Evolutionary conservation across 2,888 invertebrate species (phyloP), one percentile per base, ranked within the genome.

Genomic region (Cheilosia grossa): DNA sequence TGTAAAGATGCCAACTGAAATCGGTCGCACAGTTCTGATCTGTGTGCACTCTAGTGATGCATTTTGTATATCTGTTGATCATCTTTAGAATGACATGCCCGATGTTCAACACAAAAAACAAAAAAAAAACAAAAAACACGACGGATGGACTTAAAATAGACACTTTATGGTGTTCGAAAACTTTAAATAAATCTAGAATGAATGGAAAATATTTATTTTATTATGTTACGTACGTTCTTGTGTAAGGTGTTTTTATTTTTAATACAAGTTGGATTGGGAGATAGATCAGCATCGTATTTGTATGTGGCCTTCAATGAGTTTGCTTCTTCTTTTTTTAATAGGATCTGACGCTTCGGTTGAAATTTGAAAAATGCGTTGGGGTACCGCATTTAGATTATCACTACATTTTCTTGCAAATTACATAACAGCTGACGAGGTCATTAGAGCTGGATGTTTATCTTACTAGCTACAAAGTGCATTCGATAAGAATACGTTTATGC

Each of bases 91-190:
- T 73, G 67, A 67, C 78, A 78, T 82, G 66, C 56, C 66, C 42
- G 58, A 51, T 82, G 72, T 64, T 77, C 58, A 53, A n/a, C 21
- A 66, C 40, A 0, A 27, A 27, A 27, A 73, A 24, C 42, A 15
- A 24, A 17, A 56, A 59, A 47, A 63, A 73, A 24, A 49, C n/a
- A 27, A 5, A 6, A 27, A 27, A 44, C 24, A 49, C 56, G 42
- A 79, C 53, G 21, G 42, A 79, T 64, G 21, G n/a, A 40, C 61
- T 61, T 61, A 83, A 79, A 83, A 83, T 83, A 83, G 79, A 83
- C 37, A 40, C 69, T 66, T 78, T 63, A 73, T 67, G 73, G 44
- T 79, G 73, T 69, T 74, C 69, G 30, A 73, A 78, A 54, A 73
- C 54, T 63, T 51, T 27, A 83, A 74, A 79, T 79, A 79, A 79